Conservation (phyloP, 2,888 invertebrate species). For the Pyrochroa serraticornis region DNA sequence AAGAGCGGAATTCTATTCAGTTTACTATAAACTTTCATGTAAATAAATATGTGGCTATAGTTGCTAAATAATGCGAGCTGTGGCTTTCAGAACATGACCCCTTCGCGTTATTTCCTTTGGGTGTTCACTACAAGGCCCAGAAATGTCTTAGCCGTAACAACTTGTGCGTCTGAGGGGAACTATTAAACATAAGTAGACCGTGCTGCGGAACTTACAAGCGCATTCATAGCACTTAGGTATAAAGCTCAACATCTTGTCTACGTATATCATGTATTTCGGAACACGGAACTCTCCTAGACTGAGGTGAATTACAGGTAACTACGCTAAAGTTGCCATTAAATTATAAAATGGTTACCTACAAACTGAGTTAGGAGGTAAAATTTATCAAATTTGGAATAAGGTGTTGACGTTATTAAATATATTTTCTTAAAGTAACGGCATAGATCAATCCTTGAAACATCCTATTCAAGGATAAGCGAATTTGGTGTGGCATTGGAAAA, state of each 20-base stretch:
- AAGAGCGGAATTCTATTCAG: neutral
- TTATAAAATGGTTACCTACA: slow-evolving; percentile 8
- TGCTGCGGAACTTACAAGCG: slow-evolving; percentile 19
- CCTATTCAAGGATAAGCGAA: slow-evolving; percentile 4
- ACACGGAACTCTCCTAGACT: neutral
- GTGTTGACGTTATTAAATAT: neutral
- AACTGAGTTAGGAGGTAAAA: neutral
- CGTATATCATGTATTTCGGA: slow-evolving; percentile 17
- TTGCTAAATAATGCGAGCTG: neutral
- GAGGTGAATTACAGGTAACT: neutral
- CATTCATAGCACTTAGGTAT: slow-evolving; percentile 23
- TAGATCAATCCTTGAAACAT: neutral
- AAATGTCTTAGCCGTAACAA: slow-evolving; percentile 12
- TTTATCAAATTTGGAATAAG: neutral
- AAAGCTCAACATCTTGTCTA: slow-evolving; percentile 17
- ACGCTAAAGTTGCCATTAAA: slow-evolving; percentile 22
- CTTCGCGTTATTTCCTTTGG: slow-evolving; percentile 15
- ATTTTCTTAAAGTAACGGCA: neutral
- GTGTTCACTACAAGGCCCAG: slow-evolving; percentile 12
- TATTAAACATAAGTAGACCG: slow-evolving; percentile 26
- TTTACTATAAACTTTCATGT: neutral
- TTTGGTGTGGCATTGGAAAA: slow-evolving; percentile 8
- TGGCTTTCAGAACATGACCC: neutral
- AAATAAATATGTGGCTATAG: neutral
- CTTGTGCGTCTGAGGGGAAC: slow-evolving; percentile 16